A percentile compares a stretch with the other conserved stretches of the same genome.
These are phyloP conservation scores for Muraenolepis orangiensis DNA, from an alignment of 2,797 vertebrate species.

Conservation along the genomic window DNA sequence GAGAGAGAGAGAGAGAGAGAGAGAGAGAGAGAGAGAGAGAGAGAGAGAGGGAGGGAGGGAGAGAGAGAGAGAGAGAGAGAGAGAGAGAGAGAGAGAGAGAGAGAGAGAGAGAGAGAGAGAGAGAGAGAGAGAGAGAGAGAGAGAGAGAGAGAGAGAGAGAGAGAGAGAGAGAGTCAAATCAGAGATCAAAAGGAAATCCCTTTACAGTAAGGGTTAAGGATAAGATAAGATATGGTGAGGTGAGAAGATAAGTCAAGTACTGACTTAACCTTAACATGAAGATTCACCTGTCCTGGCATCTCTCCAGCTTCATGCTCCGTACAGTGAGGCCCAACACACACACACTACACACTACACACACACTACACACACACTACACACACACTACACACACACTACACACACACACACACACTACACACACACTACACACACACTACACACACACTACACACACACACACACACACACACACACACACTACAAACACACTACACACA, in stretches of 20 bases:
- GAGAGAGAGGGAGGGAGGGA: not conserved
- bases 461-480: too few relatives aligned
- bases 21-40: constrained; percentile 11
- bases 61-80: not conserved
- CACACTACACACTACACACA: too few relatives aligned
- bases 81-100: not conserved
- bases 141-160: not conserved
- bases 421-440: too few relatives aligned
- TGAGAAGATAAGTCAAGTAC: constrained; percentile 33
- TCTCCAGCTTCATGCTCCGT: too few relatives aligned
- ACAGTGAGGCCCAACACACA: not conserved
- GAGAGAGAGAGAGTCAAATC: not conserved
- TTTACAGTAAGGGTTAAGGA: not conserved
- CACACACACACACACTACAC: too few relatives aligned
- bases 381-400: too few relatives aligned
- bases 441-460: too few relatives aligned
- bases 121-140: not conserved
- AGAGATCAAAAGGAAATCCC: not conserved
- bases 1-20: constrained; percentile 11
- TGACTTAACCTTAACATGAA: too few relatives aligned
- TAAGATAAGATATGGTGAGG: constrained; percentile 5
- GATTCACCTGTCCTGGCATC: too few relatives aligned
- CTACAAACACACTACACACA: too few relatives aligned
- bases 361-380: too few relatives aligned
- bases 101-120: not conserved